Evolutionary conservation across 2,888 invertebrate species (phyloP).

Genomic region (Lottia scabra): DNA sequence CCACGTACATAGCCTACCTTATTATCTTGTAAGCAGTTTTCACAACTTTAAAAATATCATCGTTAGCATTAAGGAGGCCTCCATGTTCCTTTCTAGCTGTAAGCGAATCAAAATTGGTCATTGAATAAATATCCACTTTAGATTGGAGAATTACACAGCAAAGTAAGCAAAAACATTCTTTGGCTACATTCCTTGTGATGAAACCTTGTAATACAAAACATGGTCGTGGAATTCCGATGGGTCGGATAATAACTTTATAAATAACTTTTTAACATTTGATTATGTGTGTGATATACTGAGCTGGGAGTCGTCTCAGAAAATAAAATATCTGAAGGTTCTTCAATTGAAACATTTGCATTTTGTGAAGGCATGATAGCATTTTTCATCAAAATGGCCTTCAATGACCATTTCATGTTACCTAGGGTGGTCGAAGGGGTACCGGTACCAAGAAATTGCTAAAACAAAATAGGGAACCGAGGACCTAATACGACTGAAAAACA

Average conservation of each 20-base stretch:
- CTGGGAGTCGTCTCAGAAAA: not conserved
- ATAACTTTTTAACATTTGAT: not conserved
- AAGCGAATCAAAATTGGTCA: not conserved
- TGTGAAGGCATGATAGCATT: conserved; percentile 9
- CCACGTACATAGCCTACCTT: no score
- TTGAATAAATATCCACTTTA: not conserved
- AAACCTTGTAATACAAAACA: conserved; percentile 7
- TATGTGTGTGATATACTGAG: not conserved
- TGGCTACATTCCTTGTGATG: no score
- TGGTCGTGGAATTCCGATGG: conserved; percentile 11
- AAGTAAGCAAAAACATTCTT: not conserved
- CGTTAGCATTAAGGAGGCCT: not conserved
- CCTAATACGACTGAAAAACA: conserved; percentile 9
- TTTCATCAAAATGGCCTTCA: conserved; percentile 9
- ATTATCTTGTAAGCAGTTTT: conserved; percentile 10
- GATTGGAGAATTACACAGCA: not conserved
- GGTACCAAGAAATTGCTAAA: no score
- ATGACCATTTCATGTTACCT: conserved; percentile 14
- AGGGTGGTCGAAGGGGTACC: no score
- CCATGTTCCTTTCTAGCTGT: not conserved
- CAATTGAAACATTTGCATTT: not conserved
- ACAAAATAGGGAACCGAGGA: no score
- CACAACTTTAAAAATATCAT: conserved; percentile 6
- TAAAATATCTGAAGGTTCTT: not conserved
- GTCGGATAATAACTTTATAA: not conserved